A percentile compares a stretch with the other conserved stretches of the same genome.
Evolutionary conservation across 2,797 vertebrate species (phyloP).

Genomic region (Antrozous pallidus): DNA sequence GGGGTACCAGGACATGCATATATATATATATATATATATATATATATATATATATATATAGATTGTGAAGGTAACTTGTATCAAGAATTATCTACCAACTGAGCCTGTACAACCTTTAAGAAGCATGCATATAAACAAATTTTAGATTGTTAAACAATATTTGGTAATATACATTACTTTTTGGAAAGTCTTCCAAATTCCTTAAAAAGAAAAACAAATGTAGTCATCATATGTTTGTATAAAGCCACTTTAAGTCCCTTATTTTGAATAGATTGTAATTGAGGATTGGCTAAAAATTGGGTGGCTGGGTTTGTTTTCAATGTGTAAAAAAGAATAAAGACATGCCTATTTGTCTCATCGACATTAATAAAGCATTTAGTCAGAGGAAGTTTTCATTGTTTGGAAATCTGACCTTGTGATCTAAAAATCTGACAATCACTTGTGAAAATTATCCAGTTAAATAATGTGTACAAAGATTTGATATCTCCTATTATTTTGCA

Average conservation of each 20-base stretch:
- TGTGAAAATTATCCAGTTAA: background rate
- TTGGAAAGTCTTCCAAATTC: background rate
- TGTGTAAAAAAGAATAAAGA: background rate
- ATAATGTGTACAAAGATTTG: background rate
- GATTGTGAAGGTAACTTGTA: background rate
- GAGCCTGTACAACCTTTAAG: background rate
- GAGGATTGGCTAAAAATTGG: background rate
- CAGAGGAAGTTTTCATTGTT: slow-evolving; percentile 21
- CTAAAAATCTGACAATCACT: slow-evolving; percentile 28
- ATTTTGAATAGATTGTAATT: background rate
- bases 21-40: no score
- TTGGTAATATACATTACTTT: background rate
- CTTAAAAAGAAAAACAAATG: background rate
- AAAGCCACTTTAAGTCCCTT: background rate
- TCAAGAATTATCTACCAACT: background rate
- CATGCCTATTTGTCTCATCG: background rate
- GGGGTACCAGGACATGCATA: background rate
- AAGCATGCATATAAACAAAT: background rate
- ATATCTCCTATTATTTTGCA: background rate
- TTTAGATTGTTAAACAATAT: background rate
- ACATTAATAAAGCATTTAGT: slow-evolving; percentile 20
- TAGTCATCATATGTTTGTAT: background rate
- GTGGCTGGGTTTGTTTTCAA: slow-evolving; percentile 23
- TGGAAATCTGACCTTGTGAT: background rate
- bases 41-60: no score